These are phyloP conservation scores for Macrostomum cliftonense DNA, from an alignment of 2,888 invertebrate genomes.

Conservation along the genomic window DNA sequence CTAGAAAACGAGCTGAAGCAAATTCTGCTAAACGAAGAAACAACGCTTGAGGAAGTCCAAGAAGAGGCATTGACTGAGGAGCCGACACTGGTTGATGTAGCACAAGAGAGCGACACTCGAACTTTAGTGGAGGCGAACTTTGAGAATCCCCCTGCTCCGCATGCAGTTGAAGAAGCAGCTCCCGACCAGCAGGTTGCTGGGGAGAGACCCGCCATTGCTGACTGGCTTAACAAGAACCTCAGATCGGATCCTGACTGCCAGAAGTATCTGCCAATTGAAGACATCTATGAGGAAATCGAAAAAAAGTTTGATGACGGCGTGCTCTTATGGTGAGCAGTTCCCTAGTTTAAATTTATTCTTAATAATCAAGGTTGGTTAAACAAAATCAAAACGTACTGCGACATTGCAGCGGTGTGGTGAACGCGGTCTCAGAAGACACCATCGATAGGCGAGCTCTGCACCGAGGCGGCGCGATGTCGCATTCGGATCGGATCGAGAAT, in stretches of 20 bases:
- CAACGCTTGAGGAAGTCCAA: slow-evolving; percentile 53
- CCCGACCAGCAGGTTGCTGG: slow-evolving; percentile 70
- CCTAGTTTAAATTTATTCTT: too few species aligned
- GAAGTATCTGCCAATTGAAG: slow-evolving; percentile 70
- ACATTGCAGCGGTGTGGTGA: slow-evolving; percentile 74
- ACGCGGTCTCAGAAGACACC: slow-evolving; percentile 91
- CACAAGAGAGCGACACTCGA: too few species aligned
- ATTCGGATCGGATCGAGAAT: slow-evolving; percentile 54
- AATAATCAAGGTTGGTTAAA: too few species aligned
- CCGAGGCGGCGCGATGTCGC: slow-evolving; percentile 41
- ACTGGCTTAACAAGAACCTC: slow-evolving; percentile 73
- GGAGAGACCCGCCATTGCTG: slow-evolving; percentile 88
- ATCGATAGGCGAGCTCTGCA: slow-evolving; percentile 96
- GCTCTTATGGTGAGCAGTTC: slow-evolving; percentile 59
- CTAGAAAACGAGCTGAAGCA: slow-evolving; percentile 62
- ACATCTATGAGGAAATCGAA: slow-evolving; percentile 71
- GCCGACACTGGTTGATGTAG: too few species aligned
- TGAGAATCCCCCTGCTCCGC: slow-evolving; percentile 10
- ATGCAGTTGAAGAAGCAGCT: slow-evolving; percentile 74
- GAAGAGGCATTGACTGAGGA: too few species aligned
- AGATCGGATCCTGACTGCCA: slow-evolving; percentile 64
- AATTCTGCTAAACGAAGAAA: slow-evolving; percentile 56
- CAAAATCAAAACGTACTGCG: too few species aligned
- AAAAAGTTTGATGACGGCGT: slow-evolving; percentile 86
- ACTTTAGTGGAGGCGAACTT: too few species aligned